Evolutionary conservation across 2,113 vertebrate genomes (phyloP), one percentile per base, ranked within the genome.

Genomic region (Dendropsophus ebraccatus): DNA sequence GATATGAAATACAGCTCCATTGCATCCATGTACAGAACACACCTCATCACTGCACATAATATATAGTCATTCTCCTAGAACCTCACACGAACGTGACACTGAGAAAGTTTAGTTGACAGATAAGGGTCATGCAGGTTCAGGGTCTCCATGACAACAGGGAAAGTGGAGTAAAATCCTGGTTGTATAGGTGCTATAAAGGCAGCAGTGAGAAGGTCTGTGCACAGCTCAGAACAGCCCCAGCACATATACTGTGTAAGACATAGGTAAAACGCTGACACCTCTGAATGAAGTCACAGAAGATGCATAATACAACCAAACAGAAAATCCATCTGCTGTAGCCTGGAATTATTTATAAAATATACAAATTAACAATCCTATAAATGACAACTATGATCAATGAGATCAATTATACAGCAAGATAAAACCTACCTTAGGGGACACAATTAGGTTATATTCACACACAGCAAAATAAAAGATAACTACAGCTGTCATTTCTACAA

Each of bases 111-210:
- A 13, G 7, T 16, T 73, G 30, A 56, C 67, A 70, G 67, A 56
- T 70, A 56, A 73, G 32, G 81, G 81, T 69, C 49, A 28, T 9
- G 81, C 50, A 73, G 69, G 81, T 83, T 83, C 69, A 41, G 28
- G 50, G 69, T 83, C 50, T 70, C 81, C 67, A 72, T 83, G 81
- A 54, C 81, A 83, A 83, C 81, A 4, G 67, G 73, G 41, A 9
- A 17, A 82, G 80, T 69, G 17, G 50, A 54, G 67, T 52, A 83
- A 56, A 83, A 83, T 73, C 30, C 45, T 72, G 47, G 12, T 41
- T 54, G 23, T 73, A n/a, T 73, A 72, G 50, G 49, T 28, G 23
- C 32, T 72, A 73, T 83, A 83, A 73, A 72, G 32, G 65, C 21
- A 45, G 69, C 81, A 73, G 73, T 56, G 25, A 56, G 23, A 73